Conservation (phyloP, 2,888 invertebrate genomes). For the Meliscaeva auricollis region DNA sequence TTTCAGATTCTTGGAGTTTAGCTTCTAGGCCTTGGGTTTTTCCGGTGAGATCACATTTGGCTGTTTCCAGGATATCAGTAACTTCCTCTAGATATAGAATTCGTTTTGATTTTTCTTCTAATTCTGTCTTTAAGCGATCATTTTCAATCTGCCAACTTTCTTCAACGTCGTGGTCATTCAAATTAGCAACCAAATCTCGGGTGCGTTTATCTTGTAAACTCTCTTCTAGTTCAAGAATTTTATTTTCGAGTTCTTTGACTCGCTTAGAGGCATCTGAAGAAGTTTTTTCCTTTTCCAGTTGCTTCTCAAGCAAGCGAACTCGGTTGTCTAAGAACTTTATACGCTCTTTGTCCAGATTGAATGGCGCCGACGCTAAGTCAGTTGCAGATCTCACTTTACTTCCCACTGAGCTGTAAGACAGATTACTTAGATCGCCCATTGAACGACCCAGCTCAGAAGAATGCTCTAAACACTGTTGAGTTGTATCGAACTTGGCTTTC, state of each 20-base stretch:
- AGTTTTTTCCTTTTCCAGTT: constrained; percentile 80
- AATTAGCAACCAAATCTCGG: constrained; percentile 46
- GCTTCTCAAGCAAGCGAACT: constrained; percentile 81
- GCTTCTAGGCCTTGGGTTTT: constrained; percentile 82
- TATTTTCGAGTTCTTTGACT: constrained; percentile 78
- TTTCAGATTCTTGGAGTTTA: constrained; percentile 86
- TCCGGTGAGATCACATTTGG: constrained; percentile 82
- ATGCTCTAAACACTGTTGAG: constrained; percentile 82
- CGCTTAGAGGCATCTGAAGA: constrained; percentile 74
- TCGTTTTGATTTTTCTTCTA: constrained; percentile 84
- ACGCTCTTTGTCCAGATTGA: constrained; percentile 80
- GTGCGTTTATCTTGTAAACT: constrained; percentile 91
- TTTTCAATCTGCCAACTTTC: constrained; percentile 89
- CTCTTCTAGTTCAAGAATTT: constrained; percentile 92
- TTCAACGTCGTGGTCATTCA: constrained; percentile 89
- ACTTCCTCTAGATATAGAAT: constrained; percentile 86
- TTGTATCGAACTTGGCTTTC: constrained; percentile 85
- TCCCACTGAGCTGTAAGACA: constrained; percentile 77
- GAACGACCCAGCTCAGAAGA: constrained; percentile 82
- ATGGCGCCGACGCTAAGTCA: constrained; percentile 80
- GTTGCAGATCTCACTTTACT: constrained; percentile 82
- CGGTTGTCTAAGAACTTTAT: constrained; percentile 82
- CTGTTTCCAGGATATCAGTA: constrained; percentile 85
- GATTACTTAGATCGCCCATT: constrained; percentile 82
- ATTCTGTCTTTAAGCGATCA: constrained; percentile 85